Evolutionary conservation across 2,888 invertebrate species (phyloP), one percentile per base, ranked within the genome.

Genomic region (Apotomis capreana): DNA sequence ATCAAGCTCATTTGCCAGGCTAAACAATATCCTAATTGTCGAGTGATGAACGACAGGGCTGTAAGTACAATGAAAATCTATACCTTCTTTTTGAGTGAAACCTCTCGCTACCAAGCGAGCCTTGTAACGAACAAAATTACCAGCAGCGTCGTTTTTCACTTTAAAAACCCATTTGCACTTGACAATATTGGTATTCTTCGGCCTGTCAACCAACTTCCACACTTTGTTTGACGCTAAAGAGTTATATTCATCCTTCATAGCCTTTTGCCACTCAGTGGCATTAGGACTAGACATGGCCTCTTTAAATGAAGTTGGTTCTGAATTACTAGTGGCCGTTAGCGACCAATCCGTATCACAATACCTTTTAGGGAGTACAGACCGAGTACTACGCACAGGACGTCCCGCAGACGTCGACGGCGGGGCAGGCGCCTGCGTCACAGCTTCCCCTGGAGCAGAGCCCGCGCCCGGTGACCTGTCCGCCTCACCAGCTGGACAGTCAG

Each of bases 21-120:
- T 37, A 63, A 76, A 73, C 13, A 74, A 73, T 15, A 69, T 58
- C 52, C 74, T 61, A 46, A 74, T 69, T 1, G 74, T 71, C 6
- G 69, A 69, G 44, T 74, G 68, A 4, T 71, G 54, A 6, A 76
- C 74, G 10, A 74, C 72, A 12, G 72, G 75, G 9, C 69, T 65
- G 55, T 61, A 75, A 36, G 71, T 74, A 5, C 74, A 68, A 8
- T 46, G 10, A 15, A 36, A 65, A 12, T 65, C 64, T 5, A 57
- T 12, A 4, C 64, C 64, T 4, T 55, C 12, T 12, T 65, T 9
- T 10, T 65, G 64, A 15, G 55, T 55, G 8, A 65, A 65, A 10
- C 64, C 64, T 36, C 64, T 44, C 6, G 64, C 55, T 0, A 65
- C 64, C 5, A 65, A 12, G 0, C 65, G 65, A 9, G 65, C 65